Conservation (phyloP, 2,797 vertebrate genomes). For the Poeciliopsis paucimaculata region DNA sequence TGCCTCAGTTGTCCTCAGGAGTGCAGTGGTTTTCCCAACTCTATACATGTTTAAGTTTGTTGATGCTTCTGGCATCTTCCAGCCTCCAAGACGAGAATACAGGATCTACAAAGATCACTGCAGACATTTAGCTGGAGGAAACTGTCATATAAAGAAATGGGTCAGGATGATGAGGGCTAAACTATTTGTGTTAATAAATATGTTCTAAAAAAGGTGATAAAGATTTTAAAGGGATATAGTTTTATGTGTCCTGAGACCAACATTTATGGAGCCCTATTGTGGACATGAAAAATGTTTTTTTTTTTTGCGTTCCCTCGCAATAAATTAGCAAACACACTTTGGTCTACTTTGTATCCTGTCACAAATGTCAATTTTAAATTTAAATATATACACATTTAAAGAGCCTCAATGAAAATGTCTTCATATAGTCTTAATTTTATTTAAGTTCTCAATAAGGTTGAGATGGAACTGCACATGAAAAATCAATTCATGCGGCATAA, state of each 20-base stretch:
- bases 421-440: no score
- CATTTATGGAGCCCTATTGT: no score
- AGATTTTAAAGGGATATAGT: background rate
- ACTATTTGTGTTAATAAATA: background rate
- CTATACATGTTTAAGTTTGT: slow-evolving; percentile 3
- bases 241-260: background rate
- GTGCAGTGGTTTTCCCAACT: slow-evolving; percentile 1
- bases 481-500: no score
- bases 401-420: no score
- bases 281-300: no score
- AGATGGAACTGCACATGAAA: no score
- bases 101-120: background rate
- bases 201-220: background rate
- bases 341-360: no score
- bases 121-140: slow-evolving; percentile 1
- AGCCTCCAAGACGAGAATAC: background rate
- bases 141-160: background rate
- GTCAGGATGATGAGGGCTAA: background rate
- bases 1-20: background rate
- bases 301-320: no score
- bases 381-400: no score
- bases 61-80: background rate
- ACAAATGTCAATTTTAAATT: no score
- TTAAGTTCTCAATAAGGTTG: no score
- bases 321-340: no score